Base-by-base conservation (phyloP, 2,113 vertebrate genomes). In the Rhinoptilus africanus region DNA sequence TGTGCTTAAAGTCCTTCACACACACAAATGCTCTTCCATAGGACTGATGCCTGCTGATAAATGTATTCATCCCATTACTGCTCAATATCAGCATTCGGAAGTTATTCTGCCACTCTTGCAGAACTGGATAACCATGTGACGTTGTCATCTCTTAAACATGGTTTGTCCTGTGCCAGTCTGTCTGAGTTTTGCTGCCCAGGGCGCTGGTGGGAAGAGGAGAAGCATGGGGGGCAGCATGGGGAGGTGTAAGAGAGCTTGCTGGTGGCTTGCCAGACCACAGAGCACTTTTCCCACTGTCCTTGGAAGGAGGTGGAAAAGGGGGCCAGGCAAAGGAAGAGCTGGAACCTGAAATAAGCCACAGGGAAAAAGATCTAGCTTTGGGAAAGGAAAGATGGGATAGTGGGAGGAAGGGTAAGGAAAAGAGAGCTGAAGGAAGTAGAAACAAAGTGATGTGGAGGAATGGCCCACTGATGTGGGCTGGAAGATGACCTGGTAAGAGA, bases 181-280 rank as follows among this genome's bases (percentile, higher is more conserved):
- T 1, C 1, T 41, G 20, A 26, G 32, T 5, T 2, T 0, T 66
- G 22, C 10, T 45, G 28, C 10, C 4, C 16, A 35, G 15, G 14
- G 26, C 14, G 8, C 30, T 1, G 2, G 13, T 17, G 17, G 3
- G 12, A 48, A 75, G 32, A 59, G 12, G 6, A 54, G 21, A 92
- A 50, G 2, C 5, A 1, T 1, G 5, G 4, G 1, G 16, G 7
- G 5, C 53, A 30, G 21, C 7, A 35, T 54, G 56, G 27, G 30
- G 32, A 22, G 8, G 24, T 35, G 4, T 2, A 3, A 51, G 12
- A 37, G n/a, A 93, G 28, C 28, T 83, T 66, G 18, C 54, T 59
- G 26, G 23, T 19, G 60, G 35, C 35, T 85, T 7, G 0, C 7
- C 14, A 59, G 59, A 15, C 23, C 2, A 4, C 21, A 45, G 54